These are phyloP conservation scores for Ceratitis capitata DNA, from an alignment of 1,140 invertebrate genomes.

Conservation along the genomic window DNA sequence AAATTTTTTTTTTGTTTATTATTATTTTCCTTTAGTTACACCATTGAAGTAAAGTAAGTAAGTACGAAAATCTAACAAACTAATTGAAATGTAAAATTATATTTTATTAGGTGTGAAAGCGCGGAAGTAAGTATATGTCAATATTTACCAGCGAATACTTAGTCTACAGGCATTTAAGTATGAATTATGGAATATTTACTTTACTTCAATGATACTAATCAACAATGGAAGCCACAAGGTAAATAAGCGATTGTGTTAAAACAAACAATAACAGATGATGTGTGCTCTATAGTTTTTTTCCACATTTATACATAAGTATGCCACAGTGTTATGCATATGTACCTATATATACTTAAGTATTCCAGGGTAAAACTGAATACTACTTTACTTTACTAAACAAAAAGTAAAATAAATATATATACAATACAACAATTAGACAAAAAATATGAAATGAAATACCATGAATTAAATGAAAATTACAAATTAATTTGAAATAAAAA, in stretches of 20 bases:
- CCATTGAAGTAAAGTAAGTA: constrained; percentile 61
- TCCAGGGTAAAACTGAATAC: no score
- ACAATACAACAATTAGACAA: neutral
- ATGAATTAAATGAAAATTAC: no score
- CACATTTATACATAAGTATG: no score
- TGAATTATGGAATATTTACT: neutral
- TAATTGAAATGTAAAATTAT: constrained; percentile 35
- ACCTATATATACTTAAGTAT: no score
- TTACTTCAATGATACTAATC: constrained; percentile 23
- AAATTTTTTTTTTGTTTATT: neutral
- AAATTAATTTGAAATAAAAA: no score
- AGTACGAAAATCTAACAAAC: constrained; percentile 62
- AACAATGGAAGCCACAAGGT: neutral
- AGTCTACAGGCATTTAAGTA: neutral
- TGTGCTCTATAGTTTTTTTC: no score
- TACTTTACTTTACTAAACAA: no score
- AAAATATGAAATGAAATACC: no score
- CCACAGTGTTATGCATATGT: no score
- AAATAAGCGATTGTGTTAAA: neutral
- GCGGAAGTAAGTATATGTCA: neutral
- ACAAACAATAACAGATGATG: neutral
- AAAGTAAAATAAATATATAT: no score
- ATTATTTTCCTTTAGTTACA: constrained; percentile 26
- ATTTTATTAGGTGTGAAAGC: neutral
- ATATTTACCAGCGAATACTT: neutral